Evolutionary conservation across 2,888 invertebrate genomes (phyloP).

Genomic region (Congeria kusceri): DNA sequence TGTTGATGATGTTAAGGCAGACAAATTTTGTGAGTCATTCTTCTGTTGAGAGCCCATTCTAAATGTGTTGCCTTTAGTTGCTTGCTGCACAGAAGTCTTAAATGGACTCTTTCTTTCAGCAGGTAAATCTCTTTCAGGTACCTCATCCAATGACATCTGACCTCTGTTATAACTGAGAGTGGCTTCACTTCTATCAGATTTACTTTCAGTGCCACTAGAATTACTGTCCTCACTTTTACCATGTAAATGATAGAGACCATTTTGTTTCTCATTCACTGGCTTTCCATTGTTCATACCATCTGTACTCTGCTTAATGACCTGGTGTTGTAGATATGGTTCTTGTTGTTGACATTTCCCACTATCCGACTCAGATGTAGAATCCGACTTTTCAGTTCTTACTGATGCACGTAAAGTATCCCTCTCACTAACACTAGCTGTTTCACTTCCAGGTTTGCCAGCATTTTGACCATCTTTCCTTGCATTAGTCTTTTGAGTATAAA

Average conservation of each 20-base stretch:
- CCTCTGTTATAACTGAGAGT: slow-evolving; percentile 3
- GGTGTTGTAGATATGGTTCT: slow-evolving; percentile 29
- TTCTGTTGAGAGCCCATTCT: slow-evolving; percentile 18
- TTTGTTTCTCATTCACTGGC: slow-evolving; percentile 56
- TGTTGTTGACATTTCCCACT: slow-evolving; percentile 57
- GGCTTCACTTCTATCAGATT: slow-evolving; percentile 26
- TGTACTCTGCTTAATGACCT: neutral
- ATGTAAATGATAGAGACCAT: slow-evolving; percentile 66
- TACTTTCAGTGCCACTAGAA: slow-evolving; percentile 23
- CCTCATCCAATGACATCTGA: slow-evolving; percentile 46
- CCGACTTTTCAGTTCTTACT: slow-evolving; percentile 46
- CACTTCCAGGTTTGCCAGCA: too few species aligned
- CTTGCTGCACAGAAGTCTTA: neutral
- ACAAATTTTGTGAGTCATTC: slow-evolving; percentile 50
- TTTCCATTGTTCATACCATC: slow-evolving; percentile 1
- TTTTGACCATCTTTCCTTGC: neutral
- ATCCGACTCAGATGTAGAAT: slow-evolving; percentile 59
- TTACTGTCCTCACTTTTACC: slow-evolving; percentile 13
- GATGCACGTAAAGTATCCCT: slow-evolving; percentile 16
- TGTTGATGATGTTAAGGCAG: slow-evolving; percentile 29
- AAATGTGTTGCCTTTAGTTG: slow-evolving; percentile 38
- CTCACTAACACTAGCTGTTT: too few species aligned
- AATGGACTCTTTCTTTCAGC: neutral
- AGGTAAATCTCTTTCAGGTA: slow-evolving; percentile 50
- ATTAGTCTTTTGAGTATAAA: too few species aligned